These are phyloP conservation scores for Oreocharis arfaki DNA, from an alignment of 2,113 vertebrate genomes.

Conservation along the genomic window DNA sequence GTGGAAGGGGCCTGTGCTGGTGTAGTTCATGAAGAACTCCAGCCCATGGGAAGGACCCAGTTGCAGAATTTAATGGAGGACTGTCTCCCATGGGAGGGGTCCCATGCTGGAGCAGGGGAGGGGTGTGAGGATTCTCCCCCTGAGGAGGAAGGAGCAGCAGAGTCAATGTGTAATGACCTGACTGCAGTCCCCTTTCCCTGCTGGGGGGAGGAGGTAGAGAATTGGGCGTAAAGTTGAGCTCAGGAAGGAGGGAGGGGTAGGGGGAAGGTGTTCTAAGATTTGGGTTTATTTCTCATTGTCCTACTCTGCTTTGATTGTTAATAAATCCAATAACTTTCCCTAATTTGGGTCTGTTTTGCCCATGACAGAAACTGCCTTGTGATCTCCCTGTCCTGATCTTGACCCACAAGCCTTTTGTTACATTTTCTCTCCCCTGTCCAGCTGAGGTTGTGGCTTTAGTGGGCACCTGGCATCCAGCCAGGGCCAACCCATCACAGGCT, in stretches of 20 bases:
- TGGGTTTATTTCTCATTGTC: neutral
- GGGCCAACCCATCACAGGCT: neutral
- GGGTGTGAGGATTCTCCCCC: neutral
- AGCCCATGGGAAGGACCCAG: neutral
- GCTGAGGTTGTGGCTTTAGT: neutral
- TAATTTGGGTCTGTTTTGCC: neutral
- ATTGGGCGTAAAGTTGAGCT: neutral
- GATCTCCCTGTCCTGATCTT: neutral
- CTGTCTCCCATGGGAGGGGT: neutral
- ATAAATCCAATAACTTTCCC: neutral
- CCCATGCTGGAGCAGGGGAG: fast-evolving
- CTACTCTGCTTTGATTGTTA: neutral
- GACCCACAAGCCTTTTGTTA: fast-evolving
- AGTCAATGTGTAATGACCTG: neutral
- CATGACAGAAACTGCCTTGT: neutral
- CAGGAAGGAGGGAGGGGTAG: neutral
- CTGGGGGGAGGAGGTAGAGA: neutral
- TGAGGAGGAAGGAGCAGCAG: neutral
- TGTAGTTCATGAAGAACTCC: neutral
- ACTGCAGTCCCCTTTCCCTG: fast-evolving
- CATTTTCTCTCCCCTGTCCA: neutral
- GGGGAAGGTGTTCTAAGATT: neutral
- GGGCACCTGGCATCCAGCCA: neutral
- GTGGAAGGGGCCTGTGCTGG: neutral
- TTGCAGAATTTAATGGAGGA: neutral